Evolutionary conservation across 2,113 vertebrate genomes (phyloP).

Genomic region (Apistogramma diplotaenia): DNA sequence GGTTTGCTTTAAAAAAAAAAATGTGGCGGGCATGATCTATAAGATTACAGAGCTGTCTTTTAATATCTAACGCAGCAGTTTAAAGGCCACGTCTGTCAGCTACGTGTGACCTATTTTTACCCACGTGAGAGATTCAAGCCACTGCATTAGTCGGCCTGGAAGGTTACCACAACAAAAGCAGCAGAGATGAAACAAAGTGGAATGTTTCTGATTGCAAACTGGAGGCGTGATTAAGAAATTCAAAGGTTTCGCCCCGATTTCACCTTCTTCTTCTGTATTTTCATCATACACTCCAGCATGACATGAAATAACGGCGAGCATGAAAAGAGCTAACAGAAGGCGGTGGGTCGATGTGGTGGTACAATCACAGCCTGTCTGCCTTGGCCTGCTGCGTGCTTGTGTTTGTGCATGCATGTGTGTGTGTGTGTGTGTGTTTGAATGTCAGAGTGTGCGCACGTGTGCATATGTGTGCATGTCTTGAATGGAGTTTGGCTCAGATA

Average conservation of each 20-base stretch:
- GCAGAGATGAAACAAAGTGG: conserved; percentile 6
- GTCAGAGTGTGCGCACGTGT: conserved; percentile 11
- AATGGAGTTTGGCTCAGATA: conserved; percentile 49
- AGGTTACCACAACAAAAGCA: not conserved
- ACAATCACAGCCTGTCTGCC: conserved; percentile 51
- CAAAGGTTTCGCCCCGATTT: conserved; percentile 32
- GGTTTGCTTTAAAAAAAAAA: not conserved
- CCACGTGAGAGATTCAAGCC: not conserved
- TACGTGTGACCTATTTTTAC: conserved; percentile 9
- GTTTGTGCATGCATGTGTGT: not conserved
- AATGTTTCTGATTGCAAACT: conserved; percentile 11
- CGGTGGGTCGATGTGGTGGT: conserved; percentile 44
- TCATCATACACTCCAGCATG: conserved; percentile 36
- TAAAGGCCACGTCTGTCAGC: not conserved
- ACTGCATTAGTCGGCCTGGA: not conserved
- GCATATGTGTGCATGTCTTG: conserved; percentile 21
- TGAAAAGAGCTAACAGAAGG: conserved; percentile 63
- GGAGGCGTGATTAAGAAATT: conserved; percentile 7
- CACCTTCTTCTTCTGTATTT: conserved; percentile 48
- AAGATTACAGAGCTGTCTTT: not conserved
- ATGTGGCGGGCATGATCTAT: not conserved
- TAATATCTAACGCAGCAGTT: not conserved
- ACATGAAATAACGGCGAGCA: conserved; percentile 38
- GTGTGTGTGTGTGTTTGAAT: not conserved
- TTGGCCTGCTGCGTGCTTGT: conserved; percentile 46